phyloP scores from a whole-genome alignment of 1,140 invertebrate species.

The Lepidurus apus region DNA sequence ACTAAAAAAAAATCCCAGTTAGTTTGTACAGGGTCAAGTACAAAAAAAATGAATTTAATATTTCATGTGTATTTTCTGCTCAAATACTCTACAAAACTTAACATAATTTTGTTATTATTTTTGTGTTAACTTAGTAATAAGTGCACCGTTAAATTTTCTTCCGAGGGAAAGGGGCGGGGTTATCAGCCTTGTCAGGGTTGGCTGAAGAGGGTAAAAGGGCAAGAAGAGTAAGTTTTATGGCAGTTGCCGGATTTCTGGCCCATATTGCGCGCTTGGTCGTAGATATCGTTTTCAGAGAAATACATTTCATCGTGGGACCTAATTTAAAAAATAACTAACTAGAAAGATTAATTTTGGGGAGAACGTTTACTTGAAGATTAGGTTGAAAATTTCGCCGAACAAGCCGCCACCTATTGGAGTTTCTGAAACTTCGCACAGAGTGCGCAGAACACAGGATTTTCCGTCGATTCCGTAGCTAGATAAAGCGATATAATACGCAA shows the following conservation, averaged over 20 bases:
- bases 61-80: neutral
- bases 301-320: neutral
- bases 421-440: neutral
- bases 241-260: neutral
- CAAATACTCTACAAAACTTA: neutral
- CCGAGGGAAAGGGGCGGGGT: neutral
- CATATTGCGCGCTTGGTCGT: neutral
- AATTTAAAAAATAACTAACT: neutral
- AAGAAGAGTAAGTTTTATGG: neutral
- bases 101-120: neutral
- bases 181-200: neutral
- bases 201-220: neutral
- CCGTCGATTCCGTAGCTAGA: neutral
- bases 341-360: neutral
- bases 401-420: neutral
- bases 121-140: neutral
- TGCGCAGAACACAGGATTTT: neutral
- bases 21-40: conserved; percentile 13
- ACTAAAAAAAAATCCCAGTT: neutral
- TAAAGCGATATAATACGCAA: neutral
- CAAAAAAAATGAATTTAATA: neutral
- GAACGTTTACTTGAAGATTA: neutral
- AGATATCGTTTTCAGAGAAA: neutral
- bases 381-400: neutral
- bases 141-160: neutral